Base-by-base conservation (phyloP, 2,888 invertebrate genomes). In the Sceliomorpha sp. region DNA sequence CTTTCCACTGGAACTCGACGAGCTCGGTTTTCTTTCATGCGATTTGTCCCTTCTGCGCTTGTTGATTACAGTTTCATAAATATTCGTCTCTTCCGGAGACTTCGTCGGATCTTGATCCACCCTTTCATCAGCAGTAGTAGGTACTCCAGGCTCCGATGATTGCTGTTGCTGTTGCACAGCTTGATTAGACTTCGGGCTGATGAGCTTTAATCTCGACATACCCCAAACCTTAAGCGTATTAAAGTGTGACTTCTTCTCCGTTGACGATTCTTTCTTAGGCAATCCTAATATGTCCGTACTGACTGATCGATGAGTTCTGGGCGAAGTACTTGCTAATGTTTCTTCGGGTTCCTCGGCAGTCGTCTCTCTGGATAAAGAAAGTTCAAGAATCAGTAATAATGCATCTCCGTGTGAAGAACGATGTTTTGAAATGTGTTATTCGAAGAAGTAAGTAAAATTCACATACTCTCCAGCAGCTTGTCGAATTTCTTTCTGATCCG, bases 401-500 rank as follows among this genome's bases (percentile, higher is more conserved):
- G n/a, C n/a, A n/a, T n/a, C n/a, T n/a, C n/a, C n/a, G n/a, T 20
- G 20, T 20, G 20, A 5, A 20, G 20, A 20, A 20, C 20, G n/a
- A n/a, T n/a, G n/a, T n/a, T n/a, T n/a, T n/a, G n/a, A n/a, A n/a
- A n/a, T n/a, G n/a, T n/a, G n/a, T n/a, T n/a, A n/a, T n/a, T n/a
- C n/a, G n/a, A n/a, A n/a, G n/a, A n/a, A n/a, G n/a, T n/a, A n/a
- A n/a, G n/a, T n/a, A n/a, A n/a, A n/a, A n/a, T n/a, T 2, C 89
- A 92, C 94, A 92, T 91, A 95, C 95, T 94, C 94, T 90, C 93
- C 94, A 83, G 95, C 91, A 84, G 95, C 95, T 89, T 94, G 94
- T 89, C 93, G 92, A 89, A 96, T 94, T 91, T 96, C 96, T 90
- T 94, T 95, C 87, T 95, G 94, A 91, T 96, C 96, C 82, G 94